Evolutionary conservation across 2,113 vertebrate genomes (phyloP).

Genomic region (Cercocebus atys): DNA sequence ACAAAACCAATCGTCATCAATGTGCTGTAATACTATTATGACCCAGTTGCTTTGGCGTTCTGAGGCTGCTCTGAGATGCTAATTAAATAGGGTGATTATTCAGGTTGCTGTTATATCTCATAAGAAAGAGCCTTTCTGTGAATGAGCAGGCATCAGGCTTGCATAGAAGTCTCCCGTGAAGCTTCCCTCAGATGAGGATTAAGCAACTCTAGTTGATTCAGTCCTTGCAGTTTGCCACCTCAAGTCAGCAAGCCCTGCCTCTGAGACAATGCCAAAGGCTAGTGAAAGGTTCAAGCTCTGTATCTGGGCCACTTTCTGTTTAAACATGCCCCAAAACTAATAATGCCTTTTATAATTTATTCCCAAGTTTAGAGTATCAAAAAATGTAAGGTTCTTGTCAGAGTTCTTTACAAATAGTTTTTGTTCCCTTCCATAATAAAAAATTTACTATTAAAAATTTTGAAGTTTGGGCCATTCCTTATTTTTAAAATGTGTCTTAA

Average conservation of each 20-base stretch:
- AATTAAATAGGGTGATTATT: not conserved
- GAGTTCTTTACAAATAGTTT: conserved; percentile 18
- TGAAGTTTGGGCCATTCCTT: not conserved
- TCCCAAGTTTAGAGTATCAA: not conserved
- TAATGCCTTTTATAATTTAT: not conserved
- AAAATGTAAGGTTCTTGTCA: not conserved
- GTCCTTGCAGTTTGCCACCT: not conserved
- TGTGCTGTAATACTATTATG: not conserved
- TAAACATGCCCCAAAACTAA: not conserved
- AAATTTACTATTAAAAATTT: not conserved
- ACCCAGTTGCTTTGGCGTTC: not conserved
- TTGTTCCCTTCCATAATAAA: not conserved
- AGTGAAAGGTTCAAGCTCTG: not conserved
- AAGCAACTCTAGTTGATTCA: not conserved
- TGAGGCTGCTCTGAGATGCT: conserved; percentile 1
- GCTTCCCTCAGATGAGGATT: too few relatives aligned
- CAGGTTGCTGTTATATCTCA: not conserved
- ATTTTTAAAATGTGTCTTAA: not conserved
- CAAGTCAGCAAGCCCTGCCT: not conserved
- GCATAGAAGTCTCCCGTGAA: not conserved
- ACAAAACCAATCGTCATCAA: accelerated
- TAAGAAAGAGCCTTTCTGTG: not conserved
- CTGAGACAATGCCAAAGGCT: not conserved
- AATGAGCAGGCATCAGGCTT: not conserved
- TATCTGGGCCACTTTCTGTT: not conserved